These are phyloP conservation scores for Phoxinus dragarum DNA, from an alignment of 2,797 vertebrate genomes.

Conservation along the genomic window DNA sequence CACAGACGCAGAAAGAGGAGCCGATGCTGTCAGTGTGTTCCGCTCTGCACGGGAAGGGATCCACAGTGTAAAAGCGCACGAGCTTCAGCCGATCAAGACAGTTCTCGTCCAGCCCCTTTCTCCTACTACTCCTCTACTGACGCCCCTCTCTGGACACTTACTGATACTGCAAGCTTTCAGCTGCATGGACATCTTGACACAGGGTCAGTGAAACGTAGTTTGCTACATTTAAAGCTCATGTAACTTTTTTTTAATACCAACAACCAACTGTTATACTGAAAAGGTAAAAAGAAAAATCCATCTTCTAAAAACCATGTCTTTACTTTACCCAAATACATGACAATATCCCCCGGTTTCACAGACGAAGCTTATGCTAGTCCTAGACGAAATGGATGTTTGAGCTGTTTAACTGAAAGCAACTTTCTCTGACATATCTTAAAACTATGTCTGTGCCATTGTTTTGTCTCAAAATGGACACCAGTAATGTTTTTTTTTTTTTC, in stretches of 20 bases:
- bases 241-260: neutral
- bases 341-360: too few relatives aligned
- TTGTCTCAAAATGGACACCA: too few relatives aligned
- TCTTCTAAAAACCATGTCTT: neutral
- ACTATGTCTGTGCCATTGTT: too few relatives aligned
- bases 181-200: neutral
- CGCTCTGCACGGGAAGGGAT: conserved; percentile 53
- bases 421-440: too few relatives aligned
- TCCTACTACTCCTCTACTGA: conserved; percentile 57
- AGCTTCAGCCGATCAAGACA: conserved; percentile 63
- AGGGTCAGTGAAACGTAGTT: too few relatives aligned
- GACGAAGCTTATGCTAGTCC: too few relatives aligned
- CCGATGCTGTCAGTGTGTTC: conserved; percentile 49
- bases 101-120: conserved; percentile 65
- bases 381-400: too few relatives aligned
- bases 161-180: conserved; percentile 49
- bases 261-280: neutral
- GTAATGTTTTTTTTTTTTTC: too few relatives aligned
- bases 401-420: too few relatives aligned
- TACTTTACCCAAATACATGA: neutral
- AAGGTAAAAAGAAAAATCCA: too few relatives aligned
- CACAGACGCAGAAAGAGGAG: neutral
- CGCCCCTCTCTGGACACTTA: conserved; percentile 65
- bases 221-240: neutral
- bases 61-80: conserved; percentile 45